Base-by-base conservation (phyloP, 53 echinoderm and acorn worm species). In the Arbacia lixula region DNA sequence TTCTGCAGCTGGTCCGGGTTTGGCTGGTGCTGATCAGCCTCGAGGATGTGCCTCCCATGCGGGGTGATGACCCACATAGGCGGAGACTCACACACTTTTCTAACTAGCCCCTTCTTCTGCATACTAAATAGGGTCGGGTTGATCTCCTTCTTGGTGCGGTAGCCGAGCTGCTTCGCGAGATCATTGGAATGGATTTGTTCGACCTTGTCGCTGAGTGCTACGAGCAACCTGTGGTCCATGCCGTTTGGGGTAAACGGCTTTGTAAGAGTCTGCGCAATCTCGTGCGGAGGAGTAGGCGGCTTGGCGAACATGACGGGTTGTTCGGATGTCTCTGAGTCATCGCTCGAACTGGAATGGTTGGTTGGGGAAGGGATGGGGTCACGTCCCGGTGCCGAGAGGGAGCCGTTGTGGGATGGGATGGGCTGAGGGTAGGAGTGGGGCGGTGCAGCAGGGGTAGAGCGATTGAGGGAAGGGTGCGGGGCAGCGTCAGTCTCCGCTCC, bases 111-210 rank as follows among this genome's bases (percentile, higher is more conserved):
- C 54, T 85, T 82, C 66, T 90, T 96, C 60, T 96, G 93, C 92
- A 93, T 87, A 24, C 81, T 76, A 43, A 91, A 96, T 26, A 96
- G 66, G 12, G 91, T 96, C 3, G 93, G 93, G 71, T 96, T 96
- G 61, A 96, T 93, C 51, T 93, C 93, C 39, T 90, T 93, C 43
- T 91, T 91, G 85, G 78, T 82, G 11, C 84, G 87, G 2, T 83
- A 68, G 12, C 96, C 96, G 12, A 93, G 89, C 29, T 85, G 75
- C 63, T 86, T 91, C 63, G 92, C 91, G 53, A 96, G 76, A 36
- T 91, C 91, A 33, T 89, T 91, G 64, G 92, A 88, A 40, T 91
- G 91, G 21, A 91, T 94, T 12, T 91, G 58, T 24, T 93, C 94
- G 20, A 30, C 71, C 63, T 69, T 83, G 24, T 84, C 62, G 41